Percentiles rank a stretch among this genome's conserved stretches.
These are phyloP conservation scores for Myzus persicae DNA, from an alignment of 1,140 invertebrate genomes.

Conservation along the genomic window DNA sequence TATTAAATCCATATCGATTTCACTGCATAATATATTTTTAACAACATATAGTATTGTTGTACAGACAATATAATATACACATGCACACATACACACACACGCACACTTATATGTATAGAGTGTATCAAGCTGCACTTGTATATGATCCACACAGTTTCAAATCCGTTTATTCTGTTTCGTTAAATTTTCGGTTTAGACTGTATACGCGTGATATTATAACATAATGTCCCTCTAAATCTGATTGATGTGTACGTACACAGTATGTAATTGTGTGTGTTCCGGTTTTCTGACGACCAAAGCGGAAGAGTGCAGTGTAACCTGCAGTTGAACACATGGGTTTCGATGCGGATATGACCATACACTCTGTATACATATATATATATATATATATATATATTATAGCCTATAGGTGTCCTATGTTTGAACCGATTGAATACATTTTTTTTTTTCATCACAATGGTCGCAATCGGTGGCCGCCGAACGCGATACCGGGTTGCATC, in stretches of 20 bases:
- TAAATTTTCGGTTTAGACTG: neutral
- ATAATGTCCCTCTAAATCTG: neutral
- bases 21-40: neutral
- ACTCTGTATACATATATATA: too few species aligned
- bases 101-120: too few species aligned
- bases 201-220: neutral
- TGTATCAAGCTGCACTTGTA: neutral
- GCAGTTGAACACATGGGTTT: neutral
- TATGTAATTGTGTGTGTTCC: neutral
- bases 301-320: neutral
- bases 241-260: neutral
- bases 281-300: neutral
- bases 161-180: neutral
- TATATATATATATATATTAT: too few species aligned
- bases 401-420: too few species aligned
- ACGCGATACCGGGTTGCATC: neutral
- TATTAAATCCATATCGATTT: neutral
- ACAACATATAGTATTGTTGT: neutral
- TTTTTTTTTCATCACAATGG: neutral
- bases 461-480: neutral
- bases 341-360: neutral
- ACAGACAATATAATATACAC: neutral
- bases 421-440: slow-evolving; percentile 6
- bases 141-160: neutral
- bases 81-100: too few species aligned